phyloP scores from a whole-genome alignment of 2,797 vertebrate genomes.

The Odontamblyopus lacepedii region DNA sequence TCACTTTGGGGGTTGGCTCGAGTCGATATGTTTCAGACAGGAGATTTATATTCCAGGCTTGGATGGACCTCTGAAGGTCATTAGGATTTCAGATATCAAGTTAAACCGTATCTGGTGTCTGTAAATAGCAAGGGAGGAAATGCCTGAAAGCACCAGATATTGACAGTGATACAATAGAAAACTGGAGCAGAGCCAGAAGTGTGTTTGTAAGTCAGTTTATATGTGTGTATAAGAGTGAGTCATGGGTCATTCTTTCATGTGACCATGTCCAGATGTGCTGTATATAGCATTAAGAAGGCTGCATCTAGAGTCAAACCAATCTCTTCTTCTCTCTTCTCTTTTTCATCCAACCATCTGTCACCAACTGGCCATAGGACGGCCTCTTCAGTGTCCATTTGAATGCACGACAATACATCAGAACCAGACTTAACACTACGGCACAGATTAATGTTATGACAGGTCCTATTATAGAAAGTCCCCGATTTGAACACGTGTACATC shows the following conservation, averaged over 20 bases:
- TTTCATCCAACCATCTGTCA: conserved; percentile 32
- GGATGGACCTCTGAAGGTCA: conserved; percentile 29
- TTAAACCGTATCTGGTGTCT: conserved; percentile 3
- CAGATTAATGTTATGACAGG: neutral
- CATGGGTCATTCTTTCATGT: conserved; percentile 8
- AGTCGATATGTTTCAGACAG: conserved; percentile 14
- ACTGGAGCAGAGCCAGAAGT: neutral
- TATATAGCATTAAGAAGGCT: conserved; percentile 46
- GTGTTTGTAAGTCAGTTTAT: neutral
- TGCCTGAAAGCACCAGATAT: neutral
- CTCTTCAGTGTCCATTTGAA: conserved; percentile 15
- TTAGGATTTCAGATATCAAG: neutral
- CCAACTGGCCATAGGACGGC: conserved; percentile 9
- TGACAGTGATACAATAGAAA: neutral
- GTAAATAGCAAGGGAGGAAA: neutral
- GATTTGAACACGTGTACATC: too few relatives aligned
- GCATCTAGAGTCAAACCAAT: conserved; percentile 63
- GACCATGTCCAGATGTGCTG: conserved; percentile 44
- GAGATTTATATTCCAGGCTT: conserved; percentile 14
- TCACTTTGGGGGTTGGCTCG: conserved; percentile 26
- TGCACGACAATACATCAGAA: neutral
- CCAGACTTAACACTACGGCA: neutral
- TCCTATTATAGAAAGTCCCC: too few relatives aligned
- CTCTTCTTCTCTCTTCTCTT: conserved; percentile 34
- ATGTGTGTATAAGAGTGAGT: neutral